These are phyloP conservation scores for Bujurquina vittata DNA, from an alignment of 2,113 vertebrate genomes.

Conservation along the genomic window DNA sequence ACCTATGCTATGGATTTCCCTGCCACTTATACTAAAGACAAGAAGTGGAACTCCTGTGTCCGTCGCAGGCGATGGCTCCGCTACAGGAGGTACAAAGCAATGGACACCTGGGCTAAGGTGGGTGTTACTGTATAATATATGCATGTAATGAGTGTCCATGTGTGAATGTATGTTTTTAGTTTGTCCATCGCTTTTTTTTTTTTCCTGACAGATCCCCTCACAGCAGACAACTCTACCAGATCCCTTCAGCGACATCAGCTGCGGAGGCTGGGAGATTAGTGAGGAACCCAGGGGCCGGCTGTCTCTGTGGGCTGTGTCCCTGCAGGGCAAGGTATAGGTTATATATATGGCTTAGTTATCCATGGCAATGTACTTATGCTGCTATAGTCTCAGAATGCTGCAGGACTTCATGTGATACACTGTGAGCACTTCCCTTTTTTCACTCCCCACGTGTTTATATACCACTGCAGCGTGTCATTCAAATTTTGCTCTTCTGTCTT, in stretches of 20 bases:
- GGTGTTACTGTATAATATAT: neutral
- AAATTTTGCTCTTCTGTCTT: too few species aligned
- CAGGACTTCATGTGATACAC: too few species aligned
- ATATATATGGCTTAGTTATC: neutral
- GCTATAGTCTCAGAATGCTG: neutral
- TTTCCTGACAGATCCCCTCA: conserved; percentile 83
- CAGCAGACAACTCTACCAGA: conserved; percentile 85
- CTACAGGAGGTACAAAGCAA: conserved; percentile 92
- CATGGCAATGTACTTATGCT: neutral
- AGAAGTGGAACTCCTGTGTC: conserved; percentile 98
- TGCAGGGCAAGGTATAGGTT: conserved; percentile 90
- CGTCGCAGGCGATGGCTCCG: conserved; percentile 93
- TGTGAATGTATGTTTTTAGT: accelerated
- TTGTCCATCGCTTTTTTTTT: neutral
- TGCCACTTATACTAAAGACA: conserved; percentile 92
- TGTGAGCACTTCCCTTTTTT: too few species aligned
- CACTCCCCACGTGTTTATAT: too few species aligned
- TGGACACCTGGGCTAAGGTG: conserved; percentile 93
- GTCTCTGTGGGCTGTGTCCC: conserved; percentile 92
- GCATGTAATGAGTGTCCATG: neutral
- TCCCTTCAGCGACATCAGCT: conserved; percentile 93
- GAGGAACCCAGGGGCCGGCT: conserved; percentile 89
- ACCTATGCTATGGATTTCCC: conserved; percentile 96
- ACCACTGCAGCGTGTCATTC: too few species aligned
- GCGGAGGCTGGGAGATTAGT: conserved; percentile 92